These are phyloP conservation scores for Mus spicilegus DNA, from an alignment of 2,113 vertebrate species.

Conservation along the genomic window DNA sequence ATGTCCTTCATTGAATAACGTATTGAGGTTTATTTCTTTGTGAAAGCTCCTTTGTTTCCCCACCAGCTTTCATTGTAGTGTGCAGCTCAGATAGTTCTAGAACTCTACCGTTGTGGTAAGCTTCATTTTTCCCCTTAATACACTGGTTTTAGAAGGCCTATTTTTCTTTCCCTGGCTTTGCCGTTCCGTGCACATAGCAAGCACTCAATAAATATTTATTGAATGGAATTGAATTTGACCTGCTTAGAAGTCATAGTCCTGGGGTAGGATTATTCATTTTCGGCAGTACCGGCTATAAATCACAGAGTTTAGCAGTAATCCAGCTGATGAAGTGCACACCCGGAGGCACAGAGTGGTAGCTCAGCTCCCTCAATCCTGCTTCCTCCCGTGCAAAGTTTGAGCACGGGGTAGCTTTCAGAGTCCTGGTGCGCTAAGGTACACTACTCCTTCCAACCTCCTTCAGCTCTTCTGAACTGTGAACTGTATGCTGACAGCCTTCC, in stretches of 20 bases:
- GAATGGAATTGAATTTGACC: slow-evolving; percentile 68
- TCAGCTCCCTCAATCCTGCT: not conserved
- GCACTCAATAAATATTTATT: slow-evolving; percentile 75
- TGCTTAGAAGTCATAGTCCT: slow-evolving; percentile 48
- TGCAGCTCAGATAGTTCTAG: slow-evolving; percentile 27
- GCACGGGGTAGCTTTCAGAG: not conserved
- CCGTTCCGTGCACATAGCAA: slow-evolving; percentile 50
- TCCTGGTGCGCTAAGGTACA: not conserved
- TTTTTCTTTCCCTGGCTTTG: slow-evolving; percentile 34
- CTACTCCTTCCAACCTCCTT: not conserved
- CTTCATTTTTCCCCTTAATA: slow-evolving; percentile 46
- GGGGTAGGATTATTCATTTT: slow-evolving; percentile 49
- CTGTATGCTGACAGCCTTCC: not conserved
- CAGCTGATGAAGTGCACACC: not conserved
- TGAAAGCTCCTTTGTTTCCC: slow-evolving; percentile 5
- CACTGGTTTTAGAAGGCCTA: slow-evolving; percentile 59
- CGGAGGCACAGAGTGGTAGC: not conserved
- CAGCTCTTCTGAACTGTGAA: not conserved
- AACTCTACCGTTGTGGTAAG: slow-evolving; percentile 46
- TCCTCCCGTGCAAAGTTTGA: not conserved
- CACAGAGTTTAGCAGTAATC: slow-evolving; percentile 47
- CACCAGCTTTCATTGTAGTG: slow-evolving; percentile 27
- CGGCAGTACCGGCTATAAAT: slow-evolving; percentile 18
- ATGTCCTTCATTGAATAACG: not conserved
- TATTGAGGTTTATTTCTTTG: not conserved